These are phyloP conservation scores for Anastrepha obliqua DNA, from an alignment of 1,140 invertebrate genomes.

Conservation along the genomic window DNA sequence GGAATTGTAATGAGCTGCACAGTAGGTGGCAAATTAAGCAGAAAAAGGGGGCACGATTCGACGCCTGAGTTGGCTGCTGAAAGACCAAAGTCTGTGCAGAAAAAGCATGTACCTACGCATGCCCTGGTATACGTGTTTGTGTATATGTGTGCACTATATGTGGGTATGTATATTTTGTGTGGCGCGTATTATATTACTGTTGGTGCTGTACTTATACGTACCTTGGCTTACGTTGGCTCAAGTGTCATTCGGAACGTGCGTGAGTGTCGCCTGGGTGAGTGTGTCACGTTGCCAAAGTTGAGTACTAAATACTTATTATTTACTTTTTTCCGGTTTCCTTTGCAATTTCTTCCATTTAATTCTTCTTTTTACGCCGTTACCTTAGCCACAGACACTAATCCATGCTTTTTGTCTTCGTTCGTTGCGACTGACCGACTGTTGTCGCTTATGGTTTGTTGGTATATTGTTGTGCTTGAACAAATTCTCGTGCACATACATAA, in stretches of 20 bases:
- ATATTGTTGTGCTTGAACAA: neutral
- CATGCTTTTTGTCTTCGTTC: slow-evolving; percentile 7
- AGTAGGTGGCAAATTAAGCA: slow-evolving; percentile 43
- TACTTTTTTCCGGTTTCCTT: slow-evolving; percentile 23
- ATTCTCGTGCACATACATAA: neutral
- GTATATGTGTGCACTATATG: neutral
- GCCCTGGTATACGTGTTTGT: neutral
- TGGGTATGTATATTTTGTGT: neutral
- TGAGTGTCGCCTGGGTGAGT: slow-evolving; percentile 23
- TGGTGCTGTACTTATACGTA: neutral
- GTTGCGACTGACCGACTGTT: slow-evolving; percentile 1
- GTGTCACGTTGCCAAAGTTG: slow-evolving; percentile 38
- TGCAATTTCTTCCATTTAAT: neutral
- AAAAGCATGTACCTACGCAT: neutral
- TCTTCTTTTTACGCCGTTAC: neutral
- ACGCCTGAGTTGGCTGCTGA: neutral
- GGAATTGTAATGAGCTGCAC: slow-evolving; percentile 3
- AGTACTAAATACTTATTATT: slow-evolving; percentile 42
- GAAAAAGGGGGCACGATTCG: neutral
- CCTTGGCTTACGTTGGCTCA: neutral
- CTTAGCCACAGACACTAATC: neutral
- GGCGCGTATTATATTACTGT: slow-evolving; percentile 15
- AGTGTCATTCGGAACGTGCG: slow-evolving; percentile 18
- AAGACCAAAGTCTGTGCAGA: neutral
- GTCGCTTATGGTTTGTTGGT: neutral